phyloP scores from a whole-genome alignment of 2,888 invertebrate species.

The Listrodromus nycthemerus region DNA sequence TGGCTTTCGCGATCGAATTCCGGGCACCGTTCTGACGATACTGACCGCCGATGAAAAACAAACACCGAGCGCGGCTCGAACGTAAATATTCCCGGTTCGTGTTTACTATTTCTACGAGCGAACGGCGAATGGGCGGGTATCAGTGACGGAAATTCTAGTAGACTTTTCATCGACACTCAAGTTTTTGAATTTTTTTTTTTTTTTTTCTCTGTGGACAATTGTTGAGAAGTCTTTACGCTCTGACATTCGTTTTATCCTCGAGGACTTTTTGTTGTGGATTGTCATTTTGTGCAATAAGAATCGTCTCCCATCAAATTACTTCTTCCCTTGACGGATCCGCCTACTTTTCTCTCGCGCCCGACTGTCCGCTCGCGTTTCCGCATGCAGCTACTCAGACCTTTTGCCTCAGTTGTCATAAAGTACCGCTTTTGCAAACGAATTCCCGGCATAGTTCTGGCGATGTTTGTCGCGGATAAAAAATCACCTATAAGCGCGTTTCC shows the following conservation, averaged over 20 bases:
- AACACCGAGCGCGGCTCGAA: neutral
- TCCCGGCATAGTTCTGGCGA: slow-evolving; percentile 39
- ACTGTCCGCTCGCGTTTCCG: slow-evolving; percentile 30
- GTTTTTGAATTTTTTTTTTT: no score
- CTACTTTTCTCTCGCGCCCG: slow-evolving; percentile 45
- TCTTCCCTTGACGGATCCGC: slow-evolving; percentile 38
- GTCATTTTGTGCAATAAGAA: no score
- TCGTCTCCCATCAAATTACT: neutral
- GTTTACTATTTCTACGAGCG: no score
- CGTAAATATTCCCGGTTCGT: no score
- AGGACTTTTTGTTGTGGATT: no score
- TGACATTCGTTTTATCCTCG: no score
- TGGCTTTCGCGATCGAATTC: slow-evolving; percentile 38
- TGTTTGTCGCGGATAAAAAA: slow-evolving; percentile 25
- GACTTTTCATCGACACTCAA: no score
- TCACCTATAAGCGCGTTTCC: neutral
- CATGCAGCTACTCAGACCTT: neutral
- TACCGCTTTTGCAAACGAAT: slow-evolving; percentile 30
- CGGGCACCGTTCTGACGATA: slow-evolving; percentile 42
- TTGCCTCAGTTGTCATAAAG: slow-evolving; percentile 6
- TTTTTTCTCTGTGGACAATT: slow-evolving; percentile 37
- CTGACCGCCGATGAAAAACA: slow-evolving; percentile 27
- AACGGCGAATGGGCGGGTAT: no score
- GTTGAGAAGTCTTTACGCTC: slow-evolving; percentile 37
- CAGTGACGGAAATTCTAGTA: no score